A percentile compares a stretch with the other conserved stretches of the same genome.
phyloP scores from a whole-genome alignment of 2,888 invertebrate species.

The Iphiclides podalirius region DNA sequence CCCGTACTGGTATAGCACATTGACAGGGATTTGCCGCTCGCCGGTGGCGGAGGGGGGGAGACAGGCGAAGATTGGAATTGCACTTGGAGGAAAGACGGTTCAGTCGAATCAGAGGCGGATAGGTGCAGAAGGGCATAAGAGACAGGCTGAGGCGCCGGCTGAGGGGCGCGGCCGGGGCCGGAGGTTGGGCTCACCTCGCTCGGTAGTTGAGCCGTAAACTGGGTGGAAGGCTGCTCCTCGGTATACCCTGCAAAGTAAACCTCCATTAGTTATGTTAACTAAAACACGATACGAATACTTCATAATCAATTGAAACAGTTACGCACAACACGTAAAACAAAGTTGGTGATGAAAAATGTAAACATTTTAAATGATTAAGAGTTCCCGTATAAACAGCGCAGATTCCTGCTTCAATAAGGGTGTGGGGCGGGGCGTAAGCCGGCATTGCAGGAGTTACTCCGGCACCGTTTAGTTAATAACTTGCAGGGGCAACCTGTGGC shows the following conservation, averaged over 20 bases:
- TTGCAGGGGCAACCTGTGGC: constrained; percentile 58
- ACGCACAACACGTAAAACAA: not conserved
- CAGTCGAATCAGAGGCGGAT: constrained; percentile 63
- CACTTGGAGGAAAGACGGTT: constrained; percentile 65
- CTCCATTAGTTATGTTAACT: too few relatives aligned
- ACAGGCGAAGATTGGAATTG: constrained; percentile 74
- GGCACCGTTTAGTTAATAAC: constrained; percentile 47
- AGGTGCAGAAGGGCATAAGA: constrained; percentile 75
- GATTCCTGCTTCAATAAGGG: constrained; percentile 10
- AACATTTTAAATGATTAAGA: not conserved
- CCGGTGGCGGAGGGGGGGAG: constrained; percentile 74
- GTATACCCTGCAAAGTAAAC: constrained; percentile 82
- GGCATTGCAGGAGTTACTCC: constrained; percentile 37
- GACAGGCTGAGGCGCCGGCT: constrained; percentile 64
- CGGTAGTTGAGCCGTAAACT: constrained; percentile 88
- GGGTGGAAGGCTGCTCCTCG: constrained; percentile 88
- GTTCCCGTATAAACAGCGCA: constrained; percentile 11
- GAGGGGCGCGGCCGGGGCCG: constrained; percentile 57
- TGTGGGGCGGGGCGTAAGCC: constrained; percentile 7
- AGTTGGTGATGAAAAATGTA: too few relatives aligned
- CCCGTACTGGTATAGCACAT: constrained; percentile 94
- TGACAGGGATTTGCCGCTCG: constrained; percentile 85
- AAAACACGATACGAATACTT: too few relatives aligned
- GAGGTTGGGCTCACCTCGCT: constrained; percentile 84
- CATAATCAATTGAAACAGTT: not conserved